phyloP scores from a whole-genome alignment of 2,113 vertebrate species.

The Limnothrissa miodon region DNA sequence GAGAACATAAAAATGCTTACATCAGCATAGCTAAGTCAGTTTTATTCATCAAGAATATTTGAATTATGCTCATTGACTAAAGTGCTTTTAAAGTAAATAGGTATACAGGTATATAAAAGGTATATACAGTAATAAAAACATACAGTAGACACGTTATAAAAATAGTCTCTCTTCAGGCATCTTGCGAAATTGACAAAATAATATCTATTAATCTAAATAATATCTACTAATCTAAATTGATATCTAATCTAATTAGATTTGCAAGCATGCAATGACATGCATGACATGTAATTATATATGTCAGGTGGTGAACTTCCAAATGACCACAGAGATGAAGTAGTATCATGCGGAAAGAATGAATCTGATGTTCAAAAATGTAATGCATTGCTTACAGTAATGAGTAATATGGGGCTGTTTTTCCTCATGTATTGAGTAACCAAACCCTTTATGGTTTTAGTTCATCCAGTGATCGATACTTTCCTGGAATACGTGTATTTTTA shows the following conservation, averaged over 20 bases:
- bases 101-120: too few species aligned
- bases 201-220: too few species aligned
- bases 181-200: background rate
- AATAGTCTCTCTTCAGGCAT: background rate
- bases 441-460: background rate
- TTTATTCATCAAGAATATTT: too few species aligned
- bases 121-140: too few species aligned
- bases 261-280: background rate
- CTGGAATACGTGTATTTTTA: constrained; percentile 1
- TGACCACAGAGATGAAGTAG: background rate
- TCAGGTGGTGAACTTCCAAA: background rate
- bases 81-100: too few species aligned
- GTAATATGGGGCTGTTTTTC: background rate
- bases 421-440: background rate
- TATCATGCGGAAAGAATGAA: background rate
- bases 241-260: background rate
- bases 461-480: constrained; percentile 8
- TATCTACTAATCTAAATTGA: too few species aligned
- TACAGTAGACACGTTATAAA: background rate
- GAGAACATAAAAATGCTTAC: background rate
- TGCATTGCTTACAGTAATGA: background rate
- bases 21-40: too few species aligned
- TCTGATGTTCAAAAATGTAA: background rate
- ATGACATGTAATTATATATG: too few species aligned
- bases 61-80: too few species aligned